Evolutionary conservation across 2,888 invertebrate species (phyloP).

Genomic region (Nephrotoma appendiculata): DNA sequence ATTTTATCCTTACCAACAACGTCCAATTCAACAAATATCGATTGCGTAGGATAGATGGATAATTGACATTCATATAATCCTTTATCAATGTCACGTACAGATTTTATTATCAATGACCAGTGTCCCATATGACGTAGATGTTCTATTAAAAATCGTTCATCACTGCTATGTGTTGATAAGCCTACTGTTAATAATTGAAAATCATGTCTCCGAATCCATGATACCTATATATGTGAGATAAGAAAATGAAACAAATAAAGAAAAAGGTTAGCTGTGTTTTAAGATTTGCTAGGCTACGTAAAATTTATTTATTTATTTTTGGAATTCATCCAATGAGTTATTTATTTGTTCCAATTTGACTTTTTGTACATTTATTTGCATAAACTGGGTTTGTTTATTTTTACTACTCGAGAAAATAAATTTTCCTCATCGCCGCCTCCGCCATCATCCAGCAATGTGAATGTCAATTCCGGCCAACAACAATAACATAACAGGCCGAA

Average conservation of each 20-base stretch:
- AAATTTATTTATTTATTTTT: not conserved
- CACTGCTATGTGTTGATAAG: slow-evolving; percentile 44
- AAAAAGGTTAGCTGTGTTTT: not conserved
- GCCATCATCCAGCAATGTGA: not conserved
- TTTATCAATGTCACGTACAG: slow-evolving; percentile 30
- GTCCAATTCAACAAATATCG: slow-evolving; percentile 46
- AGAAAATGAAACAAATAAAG: not conserved
- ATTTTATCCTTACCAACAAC: slow-evolving; percentile 41
- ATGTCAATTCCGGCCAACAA: not conserved
- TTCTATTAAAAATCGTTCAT: slow-evolving; percentile 47
- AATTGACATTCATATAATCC: slow-evolving; percentile 49
- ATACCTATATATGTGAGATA: slow-evolving; percentile 31
- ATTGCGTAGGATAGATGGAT: slow-evolving; percentile 48
- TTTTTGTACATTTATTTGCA: not conserved
- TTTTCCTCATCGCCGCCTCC: not conserved
- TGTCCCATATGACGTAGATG: slow-evolving; percentile 43
- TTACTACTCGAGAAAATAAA: not conserved
- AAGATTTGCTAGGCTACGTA: not conserved
- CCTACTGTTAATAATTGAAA: slow-evolving; percentile 50
- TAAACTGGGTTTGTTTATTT: not conserved
- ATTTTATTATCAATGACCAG: slow-evolving; percentile 37
- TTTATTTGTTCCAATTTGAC: not conserved
- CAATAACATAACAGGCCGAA: not conserved
- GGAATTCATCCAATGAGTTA: not conserved
- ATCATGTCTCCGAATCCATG: slow-evolving; percentile 51